These are phyloP conservation scores for Drosophila atroscutellata DNA, from an alignment of 2,888 invertebrate species.

Conservation along the genomic window DNA sequence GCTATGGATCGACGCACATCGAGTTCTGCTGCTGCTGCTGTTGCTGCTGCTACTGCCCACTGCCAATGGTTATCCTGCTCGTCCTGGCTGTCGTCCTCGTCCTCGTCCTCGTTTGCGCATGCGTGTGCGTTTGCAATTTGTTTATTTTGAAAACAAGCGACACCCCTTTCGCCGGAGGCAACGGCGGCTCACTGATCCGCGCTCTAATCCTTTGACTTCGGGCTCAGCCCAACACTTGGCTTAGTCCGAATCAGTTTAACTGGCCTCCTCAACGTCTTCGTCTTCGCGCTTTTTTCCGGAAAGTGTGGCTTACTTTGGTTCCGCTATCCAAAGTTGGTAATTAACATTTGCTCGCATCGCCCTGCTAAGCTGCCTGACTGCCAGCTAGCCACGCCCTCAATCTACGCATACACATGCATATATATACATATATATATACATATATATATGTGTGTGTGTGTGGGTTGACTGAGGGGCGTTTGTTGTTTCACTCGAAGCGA, in stretches of 20 bases:
- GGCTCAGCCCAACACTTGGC: conserved; percentile 32
- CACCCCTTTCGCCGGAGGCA: conserved; percentile 70
- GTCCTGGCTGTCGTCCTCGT: neutral
- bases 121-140: conserved; percentile 70
- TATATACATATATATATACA: neutral
- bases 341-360: conserved; percentile 69
- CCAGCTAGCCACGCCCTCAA: conserved; percentile 36
- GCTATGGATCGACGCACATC: conserved; percentile 12
- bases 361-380: conserved; percentile 36
- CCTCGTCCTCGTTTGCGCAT: conserved; percentile 5
- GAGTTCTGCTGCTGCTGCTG: conserved; percentile 5
- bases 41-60: conserved; percentile 5
- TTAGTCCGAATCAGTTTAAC: conserved; percentile 43
- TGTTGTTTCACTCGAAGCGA: conserved; percentile 58
- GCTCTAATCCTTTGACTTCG: conserved; percentile 76
- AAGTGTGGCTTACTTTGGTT: conserved; percentile 79
- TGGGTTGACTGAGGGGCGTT: conserved; percentile 28
- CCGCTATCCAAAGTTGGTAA: conserved; percentile 73
- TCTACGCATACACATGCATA: neutral
- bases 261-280: conserved; percentile 1
- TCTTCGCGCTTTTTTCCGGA: conserved; percentile 63
- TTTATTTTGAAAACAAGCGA: conserved; percentile 80
- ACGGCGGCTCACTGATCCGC: conserved; percentile 44
- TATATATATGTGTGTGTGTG: neutral
- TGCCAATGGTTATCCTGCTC: neutral